Evolutionary conservation across 1,140 invertebrate genomes (phyloP).

Genomic region (Uloborus diversus): DNA sequence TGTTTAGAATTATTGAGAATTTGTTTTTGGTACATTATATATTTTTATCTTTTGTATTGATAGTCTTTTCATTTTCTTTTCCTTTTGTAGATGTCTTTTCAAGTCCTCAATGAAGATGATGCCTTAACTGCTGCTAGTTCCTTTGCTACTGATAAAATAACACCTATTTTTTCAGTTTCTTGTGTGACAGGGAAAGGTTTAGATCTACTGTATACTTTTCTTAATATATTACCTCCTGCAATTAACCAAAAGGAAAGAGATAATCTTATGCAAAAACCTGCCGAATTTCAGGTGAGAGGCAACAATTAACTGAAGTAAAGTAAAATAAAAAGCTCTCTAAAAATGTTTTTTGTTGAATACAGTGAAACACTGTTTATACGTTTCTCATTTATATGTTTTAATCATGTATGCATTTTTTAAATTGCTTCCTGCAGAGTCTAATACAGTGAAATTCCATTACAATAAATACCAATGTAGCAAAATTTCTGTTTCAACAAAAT

Average conservation of each 20-base stretch:
- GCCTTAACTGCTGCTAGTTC: constrained; percentile 75
- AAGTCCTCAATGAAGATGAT: constrained; percentile 76
- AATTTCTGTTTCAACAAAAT: no score
- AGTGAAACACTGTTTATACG: background rate
- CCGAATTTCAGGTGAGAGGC: constrained; percentile 68
- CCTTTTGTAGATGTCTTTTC: constrained; percentile 67
- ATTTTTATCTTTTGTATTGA: no score
- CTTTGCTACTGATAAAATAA: constrained; percentile 73
- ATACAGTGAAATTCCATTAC: no score
- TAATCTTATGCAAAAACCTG: constrained; percentile 72
- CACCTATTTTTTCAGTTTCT: constrained; percentile 95
- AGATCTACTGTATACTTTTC: constrained; percentile 80
- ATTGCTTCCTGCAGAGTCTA: no score
- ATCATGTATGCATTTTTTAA: no score
- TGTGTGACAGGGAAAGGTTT: constrained; percentile 90
- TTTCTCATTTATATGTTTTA: background rate
- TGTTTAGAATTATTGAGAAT: no score
- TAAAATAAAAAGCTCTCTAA: background rate
- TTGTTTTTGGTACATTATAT: no score
- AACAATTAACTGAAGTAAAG: background rate
- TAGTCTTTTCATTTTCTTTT: no score
- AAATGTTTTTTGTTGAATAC: no score
- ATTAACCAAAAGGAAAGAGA: constrained; percentile 76
- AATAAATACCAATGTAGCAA: no score
- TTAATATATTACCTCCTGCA: constrained; percentile 77